Evolutionary conservation across 2,888 invertebrate species (phyloP).

Genomic region (Luperina testacea): DNA sequence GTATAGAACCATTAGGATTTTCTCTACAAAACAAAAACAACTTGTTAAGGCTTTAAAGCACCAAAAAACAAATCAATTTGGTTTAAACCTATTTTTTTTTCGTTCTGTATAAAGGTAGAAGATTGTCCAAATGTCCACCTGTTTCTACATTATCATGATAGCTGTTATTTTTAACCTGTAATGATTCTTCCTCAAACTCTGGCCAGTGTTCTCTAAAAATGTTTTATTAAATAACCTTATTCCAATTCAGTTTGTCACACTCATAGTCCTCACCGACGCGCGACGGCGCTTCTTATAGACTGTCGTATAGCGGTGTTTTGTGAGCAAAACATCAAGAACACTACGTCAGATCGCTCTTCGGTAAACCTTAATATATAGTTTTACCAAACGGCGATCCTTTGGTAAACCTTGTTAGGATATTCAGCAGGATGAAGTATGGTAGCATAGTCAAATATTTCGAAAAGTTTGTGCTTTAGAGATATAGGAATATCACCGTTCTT

Average conservation of each 20-base stretch:
- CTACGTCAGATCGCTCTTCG: not conserved
- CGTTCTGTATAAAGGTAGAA: not conserved
- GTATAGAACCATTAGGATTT: not conserved
- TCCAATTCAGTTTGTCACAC: not conserved
- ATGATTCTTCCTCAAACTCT: not conserved
- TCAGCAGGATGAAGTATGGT: not conserved
- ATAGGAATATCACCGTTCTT: not conserved
- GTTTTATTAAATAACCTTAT: not conserved
- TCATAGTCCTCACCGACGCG: not conserved
- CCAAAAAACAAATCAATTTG: not conserved
- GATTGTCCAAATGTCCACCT: not conserved
- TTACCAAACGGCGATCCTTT: not conserved
- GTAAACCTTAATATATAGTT: not conserved
- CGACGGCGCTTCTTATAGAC: not conserved
- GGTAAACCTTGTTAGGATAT: not conserved
- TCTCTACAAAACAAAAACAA: slow-evolving; percentile 23
- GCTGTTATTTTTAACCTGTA: not conserved
- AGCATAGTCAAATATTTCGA: not conserved
- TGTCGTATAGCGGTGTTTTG: not conserved
- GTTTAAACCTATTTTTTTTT: not conserved
- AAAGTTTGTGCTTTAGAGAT: not conserved
- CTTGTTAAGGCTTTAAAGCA: not conserved
- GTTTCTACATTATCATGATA: not conserved
- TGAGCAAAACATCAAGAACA: not conserved
- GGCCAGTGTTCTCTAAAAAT: not conserved